Base-by-base conservation (phyloP, 1,140 invertebrate species). In the Leptopilina boulardi region DNA sequence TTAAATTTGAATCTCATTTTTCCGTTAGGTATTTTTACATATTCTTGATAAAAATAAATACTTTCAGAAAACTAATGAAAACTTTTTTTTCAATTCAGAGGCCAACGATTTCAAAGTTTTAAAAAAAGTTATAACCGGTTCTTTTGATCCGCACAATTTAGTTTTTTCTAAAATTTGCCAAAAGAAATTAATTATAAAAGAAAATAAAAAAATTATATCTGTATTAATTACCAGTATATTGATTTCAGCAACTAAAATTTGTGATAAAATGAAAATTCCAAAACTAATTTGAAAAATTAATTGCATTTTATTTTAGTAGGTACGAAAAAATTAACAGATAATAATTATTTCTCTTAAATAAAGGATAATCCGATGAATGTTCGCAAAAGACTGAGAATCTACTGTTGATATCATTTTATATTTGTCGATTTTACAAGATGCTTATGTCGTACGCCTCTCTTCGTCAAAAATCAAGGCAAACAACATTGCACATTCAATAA, bases 401-500 rank as follows among this genome's bases (percentile, higher is more conserved):
- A n/a, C 44, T n/a, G 47, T 0, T 18, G 18, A n/a, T 18, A 18
- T 18, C 4, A n/a, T 51, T 51, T 51, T 51, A 51, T 51, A 51
- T 51, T 51, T 18, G n/a, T 51, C 6, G 47, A 51, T 51, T 51
- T 18, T 18, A 18, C 13, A 51, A 38, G 5, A 51, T 51, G n/a
- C 42, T n/a, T 18, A 18, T 8, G 8, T 18, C 13, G 6, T 5
- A 18, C 47, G 1, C 2, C 2, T 51, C 34, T 38, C 34, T 38
- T 38, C 34, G 18, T 51, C n/a, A 51, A 51, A 51, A 18, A 51
- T 51, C 47, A 51, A 51, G 47, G 47, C n/a, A 18, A 51, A 51
- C 47, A n/a, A 51, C 47, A 51, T n/a, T 51, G 15, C 47, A 51
- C 13, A n/a, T 18, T 51, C n/a, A 4, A n/a, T n/a, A 51, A 3